Evolutionary conservation across 2,797 vertebrate genomes (phyloP).

Genomic region (Alectoris magna): DNA sequence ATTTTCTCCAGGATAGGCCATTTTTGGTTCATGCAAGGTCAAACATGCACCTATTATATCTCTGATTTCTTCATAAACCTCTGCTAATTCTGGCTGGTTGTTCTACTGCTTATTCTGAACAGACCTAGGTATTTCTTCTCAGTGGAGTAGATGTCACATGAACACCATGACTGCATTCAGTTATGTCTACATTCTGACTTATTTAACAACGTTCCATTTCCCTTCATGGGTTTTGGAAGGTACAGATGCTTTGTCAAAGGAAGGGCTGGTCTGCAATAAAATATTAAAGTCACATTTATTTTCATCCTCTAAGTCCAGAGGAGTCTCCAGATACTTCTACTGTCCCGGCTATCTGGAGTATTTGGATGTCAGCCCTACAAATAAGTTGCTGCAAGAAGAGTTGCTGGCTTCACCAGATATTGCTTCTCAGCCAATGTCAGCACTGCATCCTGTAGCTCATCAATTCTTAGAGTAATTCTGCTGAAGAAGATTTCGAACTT

Average conservation of each 20-base stretch:
- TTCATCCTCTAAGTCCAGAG: not conserved
- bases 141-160: not conserved
- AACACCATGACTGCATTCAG: not conserved
- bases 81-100: slow-evolving; percentile 22
- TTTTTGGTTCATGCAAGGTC: slow-evolving; percentile 23
- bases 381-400: not conserved
- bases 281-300: not conserved
- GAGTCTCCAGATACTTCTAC: not conserved
- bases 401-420: not conserved
- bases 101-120: slow-evolving; percentile 28
- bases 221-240: not conserved
- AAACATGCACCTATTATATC: not conserved
- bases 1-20: not conserved
- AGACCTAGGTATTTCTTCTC: slow-evolving; percentile 12
- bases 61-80: slow-evolving; percentile 45
- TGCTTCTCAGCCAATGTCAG: not conserved
- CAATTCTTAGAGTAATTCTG: not conserved
- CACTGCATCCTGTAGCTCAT: not conserved
- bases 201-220: not conserved
- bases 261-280: not conserved
- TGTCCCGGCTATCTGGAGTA: not conserved
- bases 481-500: not conserved
- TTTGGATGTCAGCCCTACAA: not conserved
- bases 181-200: not conserved
- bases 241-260: not conserved